Evolutionary conservation across 92 coral and sea anemone genomes (phyloP).

Genomic region (Bergia sp.): DNA sequence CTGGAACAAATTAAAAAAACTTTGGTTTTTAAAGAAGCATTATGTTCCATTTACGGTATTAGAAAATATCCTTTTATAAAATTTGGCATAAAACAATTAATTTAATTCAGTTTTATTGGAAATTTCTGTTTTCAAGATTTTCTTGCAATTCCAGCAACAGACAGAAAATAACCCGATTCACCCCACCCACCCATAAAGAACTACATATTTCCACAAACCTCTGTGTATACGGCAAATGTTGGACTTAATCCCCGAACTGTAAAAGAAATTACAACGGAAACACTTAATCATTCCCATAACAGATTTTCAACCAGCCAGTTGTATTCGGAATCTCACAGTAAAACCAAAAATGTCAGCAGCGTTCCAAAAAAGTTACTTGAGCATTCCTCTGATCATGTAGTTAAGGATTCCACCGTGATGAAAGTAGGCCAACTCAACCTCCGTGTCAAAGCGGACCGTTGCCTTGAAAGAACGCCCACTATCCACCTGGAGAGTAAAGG

Average conservation of each 20-base stretch:
- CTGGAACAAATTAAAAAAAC: neutral
- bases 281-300: neutral
- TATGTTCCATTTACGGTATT: neutral
- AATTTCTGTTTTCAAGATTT: neutral
- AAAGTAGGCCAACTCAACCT: conserved; percentile 91
- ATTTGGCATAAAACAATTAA: neutral
- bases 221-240: neutral
- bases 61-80: too few relatives aligned
- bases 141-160: neutral
- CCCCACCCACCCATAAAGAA: neutral
- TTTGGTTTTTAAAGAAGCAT: neutral
- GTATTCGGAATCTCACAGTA: neutral
- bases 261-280: neutral
- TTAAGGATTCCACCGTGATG: conserved; percentile 96
- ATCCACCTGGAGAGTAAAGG: conserved; percentile 55
- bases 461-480: conserved; percentile 79
- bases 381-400: conserved; percentile 98
- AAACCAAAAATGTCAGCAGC: conserved; percentile 2
- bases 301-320: neutral
- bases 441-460: conserved; percentile 96
- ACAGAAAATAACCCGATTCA: neutral
- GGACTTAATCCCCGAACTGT: neutral
- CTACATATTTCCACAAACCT: neutral
- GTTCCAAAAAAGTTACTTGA: conserved; percentile 28
- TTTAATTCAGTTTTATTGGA: neutral